Evolutionary conservation across 2,113 vertebrate genomes (phyloP), one percentile per base, ranked within the genome.

Genomic region (Mesembrinibis cayennensis): DNA sequence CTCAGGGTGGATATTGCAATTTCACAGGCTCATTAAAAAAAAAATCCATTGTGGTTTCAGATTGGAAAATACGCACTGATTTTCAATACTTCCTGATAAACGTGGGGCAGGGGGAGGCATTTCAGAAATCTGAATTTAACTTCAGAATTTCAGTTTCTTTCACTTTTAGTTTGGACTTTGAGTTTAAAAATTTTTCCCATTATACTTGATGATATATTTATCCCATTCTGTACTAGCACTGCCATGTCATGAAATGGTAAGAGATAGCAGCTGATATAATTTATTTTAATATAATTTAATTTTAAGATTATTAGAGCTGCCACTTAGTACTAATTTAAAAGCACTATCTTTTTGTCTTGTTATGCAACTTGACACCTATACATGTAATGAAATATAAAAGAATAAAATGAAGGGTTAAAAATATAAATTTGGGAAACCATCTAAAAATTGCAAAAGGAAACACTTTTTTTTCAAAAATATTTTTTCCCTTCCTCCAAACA

Each of bases 331-430:
- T 86, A 85, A 67, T 82, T 94, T 90, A 59, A 91, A 91, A 93
- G 32, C 55, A 71, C 58, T 32, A 73, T 38, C 44, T 72, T 88
- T 85, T 79, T 84, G n/a, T 66, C n/a, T 59, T 50, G 14, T 69
- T 87, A 87, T 6, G 47, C 78, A 82, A 77, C 19, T 45, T 78
- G 69, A 87, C 63, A 55, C 6, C 17, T 52, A 22, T 9, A 38
- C 14, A 20, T 1, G 10, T 66, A 36, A 84, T 9, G 29, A 85
- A 80, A 93, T 34, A 29, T 30, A 73, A 70, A 89, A 67, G 67
- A 91, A 87, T 71, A 89, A 82, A 93, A 74, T 21, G 30, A 89
- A 81, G 29, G 44, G 44, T 79, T 93, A 90, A 96, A 97, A 95
- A 95, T 59, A 87, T 6, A 76, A 63, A 69, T 80, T 85, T 89